phyloP scores from a whole-genome alignment of 2,113 vertebrate genomes.

The Mus spicilegus region DNA sequence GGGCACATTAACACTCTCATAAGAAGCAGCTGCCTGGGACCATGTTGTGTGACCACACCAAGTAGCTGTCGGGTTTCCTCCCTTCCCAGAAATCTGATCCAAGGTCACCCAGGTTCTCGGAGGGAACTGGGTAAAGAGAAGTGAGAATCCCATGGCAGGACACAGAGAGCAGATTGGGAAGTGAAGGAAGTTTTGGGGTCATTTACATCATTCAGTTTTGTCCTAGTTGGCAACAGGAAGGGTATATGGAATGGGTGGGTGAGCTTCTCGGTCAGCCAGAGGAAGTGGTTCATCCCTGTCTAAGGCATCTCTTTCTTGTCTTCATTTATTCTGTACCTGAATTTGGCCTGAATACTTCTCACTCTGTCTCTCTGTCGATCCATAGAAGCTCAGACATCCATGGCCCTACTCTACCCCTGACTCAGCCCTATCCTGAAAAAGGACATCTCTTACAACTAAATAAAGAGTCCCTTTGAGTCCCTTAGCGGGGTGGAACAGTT shows the following conservation, averaged over 20 bases:
- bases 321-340: not conserved
- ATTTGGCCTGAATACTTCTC: not conserved
- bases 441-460: not conserved
- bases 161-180: not conserved
- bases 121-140: no score
- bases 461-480: not conserved
- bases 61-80: not conserved
- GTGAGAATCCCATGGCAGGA: not conserved
- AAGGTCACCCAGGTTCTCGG: not conserved
- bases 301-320: not conserved
- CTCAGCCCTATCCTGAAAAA: no score
- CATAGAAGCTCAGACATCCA: not conserved
- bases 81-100: not conserved
- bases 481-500: not conserved
- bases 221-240: not conserved
- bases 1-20: no score
- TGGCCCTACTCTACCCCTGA: accelerated
- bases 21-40: not conserved
- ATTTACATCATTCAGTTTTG: not conserved
- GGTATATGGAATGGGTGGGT: no score
- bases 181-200: not conserved
- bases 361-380: no score
- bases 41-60: not conserved
- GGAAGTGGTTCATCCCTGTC: not conserved
- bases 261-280: not conserved